Conservation (phyloP, 2,888 invertebrate species). For the Melitaea athalia region DNA sequence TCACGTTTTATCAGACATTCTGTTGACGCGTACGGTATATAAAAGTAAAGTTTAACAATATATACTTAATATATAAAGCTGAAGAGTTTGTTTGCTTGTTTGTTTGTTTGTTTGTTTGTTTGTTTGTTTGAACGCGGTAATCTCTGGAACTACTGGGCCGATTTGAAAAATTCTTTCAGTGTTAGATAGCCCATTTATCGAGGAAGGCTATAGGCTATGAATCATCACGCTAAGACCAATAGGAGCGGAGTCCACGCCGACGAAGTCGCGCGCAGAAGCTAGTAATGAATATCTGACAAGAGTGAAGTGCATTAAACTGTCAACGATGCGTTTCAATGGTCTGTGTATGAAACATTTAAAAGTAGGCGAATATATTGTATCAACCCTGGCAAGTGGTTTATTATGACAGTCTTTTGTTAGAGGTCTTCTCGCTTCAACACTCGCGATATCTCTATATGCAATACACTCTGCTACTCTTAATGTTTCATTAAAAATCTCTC, state of each 20-base stretch:
- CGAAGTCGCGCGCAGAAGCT: too few relatives aligned
- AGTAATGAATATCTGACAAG: neutral
- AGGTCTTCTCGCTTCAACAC: constrained; percentile 77
- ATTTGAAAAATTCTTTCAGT: too few relatives aligned
- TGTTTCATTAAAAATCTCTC: neutral
- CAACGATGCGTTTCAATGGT: neutral
- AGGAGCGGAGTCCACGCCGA: too few relatives aligned
- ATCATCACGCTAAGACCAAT: too few relatives aligned
- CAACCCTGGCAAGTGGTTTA: constrained; percentile 62
- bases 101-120: too few relatives aligned
- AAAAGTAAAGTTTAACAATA: neutral
- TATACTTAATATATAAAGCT: too few relatives aligned
- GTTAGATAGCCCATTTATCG: too few relatives aligned
- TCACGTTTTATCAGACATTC: neutral
- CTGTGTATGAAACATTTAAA: neutral
- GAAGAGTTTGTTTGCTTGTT: too few relatives aligned
- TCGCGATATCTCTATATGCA: constrained; percentile 61
- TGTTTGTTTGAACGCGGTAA: too few relatives aligned
- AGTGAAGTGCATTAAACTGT: neutral
- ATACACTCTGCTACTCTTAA: constrained; percentile 26
- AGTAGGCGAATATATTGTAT: constrained; percentile 39
- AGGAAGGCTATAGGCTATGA: too few relatives aligned
- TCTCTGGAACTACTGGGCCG: too few relatives aligned
- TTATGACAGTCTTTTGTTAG: constrained; percentile 77
- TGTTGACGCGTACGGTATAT: neutral